Evolutionary conservation across 2,888 invertebrate genomes (phyloP).

Genomic region (Cyaniris semiargus): DNA sequence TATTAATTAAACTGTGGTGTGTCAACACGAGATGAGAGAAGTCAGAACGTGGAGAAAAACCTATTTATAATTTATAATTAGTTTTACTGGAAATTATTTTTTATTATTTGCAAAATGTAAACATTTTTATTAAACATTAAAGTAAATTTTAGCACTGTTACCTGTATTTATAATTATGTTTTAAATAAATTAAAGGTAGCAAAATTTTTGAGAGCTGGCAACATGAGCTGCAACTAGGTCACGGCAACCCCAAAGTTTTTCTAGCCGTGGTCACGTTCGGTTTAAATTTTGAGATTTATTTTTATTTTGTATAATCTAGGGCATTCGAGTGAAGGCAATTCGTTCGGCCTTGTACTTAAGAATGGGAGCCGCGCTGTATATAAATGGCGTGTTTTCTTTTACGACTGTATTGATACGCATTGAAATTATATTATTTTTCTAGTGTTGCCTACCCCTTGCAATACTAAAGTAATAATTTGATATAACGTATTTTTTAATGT

Average conservation of each 20-base stretch:
- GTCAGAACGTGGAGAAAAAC: too few relatives aligned
- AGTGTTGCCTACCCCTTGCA: neutral
- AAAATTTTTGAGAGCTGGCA: neutral
- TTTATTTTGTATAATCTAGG: conserved; percentile 31
- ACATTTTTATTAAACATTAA: too few relatives aligned
- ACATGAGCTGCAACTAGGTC: conserved; percentile 8
- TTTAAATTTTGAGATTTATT: conserved; percentile 29
- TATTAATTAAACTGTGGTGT: neutral
- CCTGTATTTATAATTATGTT: neutral
- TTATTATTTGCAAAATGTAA: too few relatives aligned
- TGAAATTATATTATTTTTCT: neutral
- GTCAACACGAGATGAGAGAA: neutral
- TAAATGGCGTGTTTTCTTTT: neutral
- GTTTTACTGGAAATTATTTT: too few relatives aligned
- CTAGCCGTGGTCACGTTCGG: conserved; percentile 28
- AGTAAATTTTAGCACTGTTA: too few relatives aligned
- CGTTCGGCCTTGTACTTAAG: conserved; percentile 17
- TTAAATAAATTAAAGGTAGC: neutral
- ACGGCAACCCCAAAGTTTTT: conserved; percentile 27
- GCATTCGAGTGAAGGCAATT: conserved; percentile 23
- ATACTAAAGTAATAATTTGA: too few relatives aligned
- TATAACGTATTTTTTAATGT: neutral
- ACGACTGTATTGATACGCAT: neutral
- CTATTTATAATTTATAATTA: too few relatives aligned
- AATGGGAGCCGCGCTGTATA: conserved; percentile 3